Conservation (phyloP, 2,113 vertebrate species). For the Podiceps cristatus region DNA sequence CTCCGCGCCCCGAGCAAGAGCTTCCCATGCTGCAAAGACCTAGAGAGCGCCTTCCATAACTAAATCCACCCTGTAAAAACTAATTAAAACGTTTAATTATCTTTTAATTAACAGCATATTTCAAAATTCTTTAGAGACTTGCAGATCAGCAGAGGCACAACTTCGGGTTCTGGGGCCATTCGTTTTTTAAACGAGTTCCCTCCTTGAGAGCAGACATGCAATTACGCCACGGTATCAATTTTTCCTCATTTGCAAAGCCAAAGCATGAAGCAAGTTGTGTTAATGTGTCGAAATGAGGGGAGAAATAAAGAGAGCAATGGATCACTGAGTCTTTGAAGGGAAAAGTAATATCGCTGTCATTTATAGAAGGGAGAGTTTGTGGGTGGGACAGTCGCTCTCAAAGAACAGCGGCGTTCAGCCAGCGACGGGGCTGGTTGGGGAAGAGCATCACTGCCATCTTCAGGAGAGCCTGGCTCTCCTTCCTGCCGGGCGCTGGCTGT, state of each 20-base stretch:
- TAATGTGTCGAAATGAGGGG: conserved; percentile 36
- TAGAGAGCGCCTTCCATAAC: not conserved
- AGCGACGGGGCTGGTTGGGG: not conserved
- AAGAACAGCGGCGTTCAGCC: not conserved
- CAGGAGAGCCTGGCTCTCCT: not conserved
- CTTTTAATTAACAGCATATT: conserved; percentile 22
- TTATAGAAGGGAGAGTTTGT: conserved; percentile 44
- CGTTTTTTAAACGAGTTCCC: not conserved
- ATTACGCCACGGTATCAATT: not conserved
- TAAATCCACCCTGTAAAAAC: not conserved
- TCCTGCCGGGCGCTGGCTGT: not conserved
- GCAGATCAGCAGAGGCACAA: not conserved
- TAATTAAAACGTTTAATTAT: conserved; percentile 22
- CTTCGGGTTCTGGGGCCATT: accelerated
- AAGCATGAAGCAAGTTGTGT: conserved; percentile 34
- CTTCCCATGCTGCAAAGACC: not conserved
- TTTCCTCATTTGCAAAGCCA: conserved; percentile 18
- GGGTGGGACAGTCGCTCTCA: conserved; percentile 11
- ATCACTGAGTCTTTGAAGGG: conserved; percentile 57
- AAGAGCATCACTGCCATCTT: conserved; percentile 68
- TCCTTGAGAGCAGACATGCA: not conserved
- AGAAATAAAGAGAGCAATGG: conserved; percentile 60
- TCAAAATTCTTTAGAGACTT: conserved; percentile 1
- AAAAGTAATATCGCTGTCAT: conserved; percentile 57
- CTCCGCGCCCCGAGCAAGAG: not conserved